Evolutionary conservation across 2,888 invertebrate genomes (phyloP).

Genomic region (Pycnomerus fuliginosus): DNA sequence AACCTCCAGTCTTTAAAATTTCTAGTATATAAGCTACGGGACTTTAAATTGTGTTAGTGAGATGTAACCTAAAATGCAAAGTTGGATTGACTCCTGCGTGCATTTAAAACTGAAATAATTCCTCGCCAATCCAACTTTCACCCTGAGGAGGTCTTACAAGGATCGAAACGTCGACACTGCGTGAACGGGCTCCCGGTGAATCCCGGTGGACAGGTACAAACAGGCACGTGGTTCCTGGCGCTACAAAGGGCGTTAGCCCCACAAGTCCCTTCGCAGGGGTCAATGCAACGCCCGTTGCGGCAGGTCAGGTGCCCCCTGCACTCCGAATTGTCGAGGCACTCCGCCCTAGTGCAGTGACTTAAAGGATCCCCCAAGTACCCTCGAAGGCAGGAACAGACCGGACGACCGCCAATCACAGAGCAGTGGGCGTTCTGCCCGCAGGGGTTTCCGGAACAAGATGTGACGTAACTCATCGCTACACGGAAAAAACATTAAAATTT

Average conservation of each 20-base stretch:
- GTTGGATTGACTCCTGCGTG: too few relatives aligned
- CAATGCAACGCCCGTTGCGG: constrained; percentile 73
- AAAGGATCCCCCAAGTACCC: constrained; percentile 81
- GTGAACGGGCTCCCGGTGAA: constrained; percentile 77
- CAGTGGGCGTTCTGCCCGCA: constrained; percentile 71
- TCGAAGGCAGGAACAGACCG: constrained; percentile 78
- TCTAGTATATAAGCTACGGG: too few relatives aligned
- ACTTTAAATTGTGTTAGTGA: too few relatives aligned
- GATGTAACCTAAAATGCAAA: too few relatives aligned
- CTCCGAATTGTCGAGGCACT: constrained; percentile 67
- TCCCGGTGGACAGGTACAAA: constrained; percentile 76
- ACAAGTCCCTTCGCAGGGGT: constrained; percentile 76
- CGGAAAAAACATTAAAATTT: constrained; percentile 2
- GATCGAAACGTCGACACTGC: constrained; percentile 70
- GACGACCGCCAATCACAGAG: constrained; percentile 63
- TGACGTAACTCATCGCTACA: constrained; percentile 27
- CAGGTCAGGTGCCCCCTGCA: constrained; percentile 73
- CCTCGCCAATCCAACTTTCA: too few relatives aligned
- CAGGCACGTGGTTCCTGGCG: constrained; percentile 74
- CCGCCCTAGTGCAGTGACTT: constrained; percentile 62
- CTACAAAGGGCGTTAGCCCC: constrained; percentile 76
- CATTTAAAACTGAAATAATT: too few relatives aligned
- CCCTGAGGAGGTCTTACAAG: constrained; percentile 70
- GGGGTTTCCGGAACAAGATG: constrained; percentile 57
- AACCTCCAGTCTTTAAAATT: too few relatives aligned